phyloP scores from a whole-genome alignment of 2,888 invertebrate genomes.

The Sylvicola cinctus region DNA sequence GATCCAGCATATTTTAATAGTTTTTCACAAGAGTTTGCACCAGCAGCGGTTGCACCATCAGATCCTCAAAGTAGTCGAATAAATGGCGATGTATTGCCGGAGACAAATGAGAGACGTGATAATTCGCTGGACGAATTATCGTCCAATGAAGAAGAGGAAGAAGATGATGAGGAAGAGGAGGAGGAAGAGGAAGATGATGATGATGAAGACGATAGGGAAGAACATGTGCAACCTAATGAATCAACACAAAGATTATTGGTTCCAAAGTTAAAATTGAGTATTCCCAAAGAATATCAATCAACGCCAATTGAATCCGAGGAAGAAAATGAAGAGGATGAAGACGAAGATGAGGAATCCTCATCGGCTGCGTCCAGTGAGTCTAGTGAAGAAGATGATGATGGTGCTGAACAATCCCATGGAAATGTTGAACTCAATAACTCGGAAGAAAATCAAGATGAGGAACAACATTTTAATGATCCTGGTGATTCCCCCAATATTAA shows the following conservation, averaged over 20 bases:
- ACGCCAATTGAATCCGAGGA: conserved; percentile 16
- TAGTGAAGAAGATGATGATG: conserved; percentile 8
- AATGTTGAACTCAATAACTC: no score
- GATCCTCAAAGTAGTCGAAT: no score
- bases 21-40: no score
- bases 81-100: no score
- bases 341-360: conserved; percentile 9
- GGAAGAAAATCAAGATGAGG: conserved; percentile 3
- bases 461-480: conserved; percentile 26
- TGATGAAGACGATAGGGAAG: conserved; percentile 4
- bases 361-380: conserved; percentile 1
- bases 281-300: conserved; percentile 33
- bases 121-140: no score
- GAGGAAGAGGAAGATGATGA: neutral
- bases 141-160: neutral
- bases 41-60: no score
- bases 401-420: conserved; percentile 2
- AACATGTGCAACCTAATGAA: conserved; percentile 4
- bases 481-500: conserved; percentile 7
- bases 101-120: no score
- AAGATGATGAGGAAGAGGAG: conserved; percentile 5
- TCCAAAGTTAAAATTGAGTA: conserved; percentile 46
- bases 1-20: no score
- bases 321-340: conserved; percentile 20
- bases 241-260: conserved; percentile 20